Evolutionary conservation across 2,888 invertebrate genomes (phyloP), one percentile per base, ranked within the genome.

Genomic region (Pyrocoelia pectoralis): DNA sequence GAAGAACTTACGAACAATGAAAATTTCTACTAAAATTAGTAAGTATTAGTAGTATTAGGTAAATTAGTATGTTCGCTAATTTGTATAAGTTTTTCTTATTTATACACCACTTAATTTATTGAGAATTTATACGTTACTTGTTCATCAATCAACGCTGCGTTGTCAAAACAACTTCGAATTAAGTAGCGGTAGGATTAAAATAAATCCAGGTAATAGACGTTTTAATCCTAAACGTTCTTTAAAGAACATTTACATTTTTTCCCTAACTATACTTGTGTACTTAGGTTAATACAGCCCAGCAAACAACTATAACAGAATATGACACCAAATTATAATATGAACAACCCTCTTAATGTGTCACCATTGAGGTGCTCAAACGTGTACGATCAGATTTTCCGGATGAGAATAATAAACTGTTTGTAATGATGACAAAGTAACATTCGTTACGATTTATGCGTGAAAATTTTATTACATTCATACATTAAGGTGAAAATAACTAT

Each of bases 311-410:
- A 54, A 54, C 18, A 41, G 29, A 13, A 40, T 24, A 54, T 19
- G 40, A 29, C 50, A 50, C 28, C 50, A 18, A 46, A 46, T 17
- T 46, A 52, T 52, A 52, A 52, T 52, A 28, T 40, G 41, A 40
- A 54, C 54, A 40, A 19, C 56, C 56, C 56, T 43, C 56, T 24
- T 56, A 38, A 14, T 6, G 56, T 33, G 48, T 28, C 56, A 54
- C 43, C 40, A 41, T 54, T 19, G 18, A 54, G 54, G 54, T 54
- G 54, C 38, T 54, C 54, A 54, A 54, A 54, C 43, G 54, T 54
- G 41, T 15, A n/a, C 12, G 60, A 66, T 63, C 63, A 63, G 60
- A 63, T 63, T 57, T 63, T 62, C 63, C 63, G 57, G 56, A 53
- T 60, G 56, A 63, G 56, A 51, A 56, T 56, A 51, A 61, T 66